Percentiles rank a stretch among this genome's conserved stretches.
Evolutionary conservation across 2,888 invertebrate species (phyloP).

Genomic region (Alloscopus bannaensis): DNA sequence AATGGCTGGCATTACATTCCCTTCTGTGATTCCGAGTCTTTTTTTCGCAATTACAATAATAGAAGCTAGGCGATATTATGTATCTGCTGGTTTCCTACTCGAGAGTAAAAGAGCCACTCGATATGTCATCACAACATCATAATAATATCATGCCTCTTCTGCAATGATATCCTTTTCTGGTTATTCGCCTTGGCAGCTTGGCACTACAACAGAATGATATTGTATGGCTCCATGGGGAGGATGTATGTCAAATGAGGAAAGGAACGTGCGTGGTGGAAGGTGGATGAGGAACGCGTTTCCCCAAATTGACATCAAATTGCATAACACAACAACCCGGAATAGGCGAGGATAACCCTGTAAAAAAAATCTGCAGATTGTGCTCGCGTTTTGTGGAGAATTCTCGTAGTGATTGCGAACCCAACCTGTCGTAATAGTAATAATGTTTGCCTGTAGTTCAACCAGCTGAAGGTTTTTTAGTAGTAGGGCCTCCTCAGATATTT

Average conservation of each 20-base stretch:
- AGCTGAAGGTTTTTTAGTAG: too few species aligned
- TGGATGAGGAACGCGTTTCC: not conserved
- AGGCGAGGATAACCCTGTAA: not conserved
- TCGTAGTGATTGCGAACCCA: not conserved
- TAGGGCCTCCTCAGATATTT: too few species aligned
- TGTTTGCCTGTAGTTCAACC: not conserved
- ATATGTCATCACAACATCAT: conserved; percentile 28
- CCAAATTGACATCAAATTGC: conserved; percentile 23
- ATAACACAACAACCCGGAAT: conserved; percentile 9
- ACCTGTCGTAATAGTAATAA: not conserved
- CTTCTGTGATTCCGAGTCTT: conserved; percentile 41
- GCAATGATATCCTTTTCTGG: conserved; percentile 18
- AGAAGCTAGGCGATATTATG: conserved; percentile 23
- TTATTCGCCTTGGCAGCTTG: too few species aligned
- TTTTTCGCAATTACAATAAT: conserved; percentile 49
- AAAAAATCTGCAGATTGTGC: not conserved
- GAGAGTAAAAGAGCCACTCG: conserved; percentile 13
- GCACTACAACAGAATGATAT: too few species aligned
- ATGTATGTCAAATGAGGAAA: not conserved
- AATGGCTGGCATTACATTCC: not conserved
- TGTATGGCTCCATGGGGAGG: not conserved
- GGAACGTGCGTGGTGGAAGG: not conserved
- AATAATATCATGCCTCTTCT: conserved; percentile 20
- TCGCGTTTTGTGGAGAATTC: too few species aligned
- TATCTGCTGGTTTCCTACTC: conserved; percentile 39